A percentile compares a stretch with the other conserved stretches of the same genome.
Conservation (phyloP, 2,797 vertebrate genomes). For the Mormyrus hasselquistii region DNA sequence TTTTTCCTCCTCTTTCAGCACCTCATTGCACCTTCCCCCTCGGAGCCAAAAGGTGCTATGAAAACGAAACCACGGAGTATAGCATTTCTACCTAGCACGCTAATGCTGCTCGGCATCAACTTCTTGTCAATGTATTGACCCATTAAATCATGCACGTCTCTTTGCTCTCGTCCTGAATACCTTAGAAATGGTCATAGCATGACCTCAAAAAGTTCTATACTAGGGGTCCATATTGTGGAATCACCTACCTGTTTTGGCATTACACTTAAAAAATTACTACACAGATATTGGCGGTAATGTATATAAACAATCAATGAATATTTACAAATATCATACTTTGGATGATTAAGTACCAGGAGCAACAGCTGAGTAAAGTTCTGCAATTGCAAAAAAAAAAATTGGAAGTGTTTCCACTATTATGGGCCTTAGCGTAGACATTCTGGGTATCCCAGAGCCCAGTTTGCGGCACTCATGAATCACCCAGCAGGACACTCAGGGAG, state of each 20-base stretch:
- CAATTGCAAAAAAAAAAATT: neutral
- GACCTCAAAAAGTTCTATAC: neutral
- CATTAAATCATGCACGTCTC: neutral
- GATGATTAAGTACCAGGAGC: neutral
- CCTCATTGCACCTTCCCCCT: neutral
- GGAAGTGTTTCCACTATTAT: neutral
- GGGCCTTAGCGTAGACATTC: neutral
- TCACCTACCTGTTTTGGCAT: neutral
- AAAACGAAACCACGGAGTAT: neutral
- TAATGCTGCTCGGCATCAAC: neutral
- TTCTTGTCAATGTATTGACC: neutral
- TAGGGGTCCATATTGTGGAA: neutral
- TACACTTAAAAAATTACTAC: no score
- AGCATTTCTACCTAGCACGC: neutral
- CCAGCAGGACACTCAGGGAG: neutral
- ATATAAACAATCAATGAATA: neutral
- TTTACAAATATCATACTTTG: neutral
- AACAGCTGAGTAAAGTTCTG: neutral
- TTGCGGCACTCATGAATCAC: neutral
- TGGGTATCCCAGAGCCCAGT: neutral
- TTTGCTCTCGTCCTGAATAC: neutral
- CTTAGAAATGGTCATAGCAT: neutral
- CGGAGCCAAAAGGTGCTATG: neutral
- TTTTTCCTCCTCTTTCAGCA: neutral
- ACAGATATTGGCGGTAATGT: neutral